A percentile compares a stretch with the other conserved stretches of the same genome.
These are phyloP conservation scores for Liodrosophila aerea DNA, from an alignment of 2,888 invertebrate genomes.

Conservation along the genomic window DNA sequence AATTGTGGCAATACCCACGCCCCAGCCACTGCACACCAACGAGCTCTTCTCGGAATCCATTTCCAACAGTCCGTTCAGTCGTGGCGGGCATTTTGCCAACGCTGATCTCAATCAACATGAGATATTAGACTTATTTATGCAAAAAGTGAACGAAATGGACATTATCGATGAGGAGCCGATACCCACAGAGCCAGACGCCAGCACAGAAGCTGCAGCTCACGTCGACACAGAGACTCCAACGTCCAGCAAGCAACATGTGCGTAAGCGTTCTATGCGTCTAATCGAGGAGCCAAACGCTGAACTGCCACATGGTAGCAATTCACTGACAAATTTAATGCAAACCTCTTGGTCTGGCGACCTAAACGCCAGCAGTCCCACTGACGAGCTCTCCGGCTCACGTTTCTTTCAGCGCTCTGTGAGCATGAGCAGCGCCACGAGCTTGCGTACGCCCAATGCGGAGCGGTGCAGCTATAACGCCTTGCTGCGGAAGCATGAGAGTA, in stretches of 20 bases:
- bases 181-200: neutral
- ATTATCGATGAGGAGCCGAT: slow-evolving; percentile 82
- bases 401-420: slow-evolving; percentile 79
- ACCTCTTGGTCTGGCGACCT: slow-evolving; percentile 80
- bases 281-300: slow-evolving; percentile 35
- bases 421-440: slow-evolving; percentile 72
- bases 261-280: slow-evolving; percentile 45
- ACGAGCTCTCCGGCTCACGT: slow-evolving; percentile 39
- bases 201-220: neutral
- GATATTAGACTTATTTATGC: slow-evolving; percentile 80
- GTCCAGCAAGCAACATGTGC: slow-evolving; percentile 6
- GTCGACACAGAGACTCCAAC: slow-evolving; percentile 11
- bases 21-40: slow-evolving; percentile 79
- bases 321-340: slow-evolving; percentile 79
- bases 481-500: slow-evolving; percentile 79
- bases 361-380: slow-evolving; percentile 44
- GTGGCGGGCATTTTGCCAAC: slow-evolving; percentile 75
- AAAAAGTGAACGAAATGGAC: slow-evolving; percentile 82
- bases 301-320: slow-evolving; percentile 71
- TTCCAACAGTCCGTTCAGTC: slow-evolving; percentile 81
- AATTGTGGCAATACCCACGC: slow-evolving; percentile 80
- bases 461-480: slow-evolving; percentile 81
- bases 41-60: slow-evolving; percentile 81
- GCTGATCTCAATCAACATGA: slow-evolving; percentile 76
- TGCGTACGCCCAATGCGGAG: slow-evolving; percentile 75